These are phyloP conservation scores for Stichodactyla mertensii DNA, from an alignment of 64 coral and sea anemone genomes.

Conservation along the genomic window DNA sequence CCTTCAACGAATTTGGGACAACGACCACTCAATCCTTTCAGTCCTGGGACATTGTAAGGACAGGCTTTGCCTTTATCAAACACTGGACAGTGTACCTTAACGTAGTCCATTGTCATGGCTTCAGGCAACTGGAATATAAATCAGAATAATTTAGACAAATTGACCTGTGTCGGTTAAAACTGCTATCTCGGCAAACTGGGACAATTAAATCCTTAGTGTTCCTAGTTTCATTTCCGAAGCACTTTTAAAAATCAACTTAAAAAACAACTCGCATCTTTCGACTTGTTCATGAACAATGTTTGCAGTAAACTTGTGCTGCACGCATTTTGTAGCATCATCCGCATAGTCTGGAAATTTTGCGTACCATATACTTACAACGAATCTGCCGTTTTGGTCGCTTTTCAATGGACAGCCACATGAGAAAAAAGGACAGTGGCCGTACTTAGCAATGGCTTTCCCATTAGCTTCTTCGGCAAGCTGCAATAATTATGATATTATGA, in stretches of 20 bases:
- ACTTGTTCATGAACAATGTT: too few relatives aligned
- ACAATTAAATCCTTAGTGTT: too few relatives aligned
- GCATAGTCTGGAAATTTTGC: too few relatives aligned
- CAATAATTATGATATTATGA: too few relatives aligned
- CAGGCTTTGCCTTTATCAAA: neutral
- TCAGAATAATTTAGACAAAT: too few relatives aligned
- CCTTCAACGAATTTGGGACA: constrained; percentile 16
- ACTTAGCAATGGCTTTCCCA: neutral
- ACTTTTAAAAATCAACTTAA: too few relatives aligned
- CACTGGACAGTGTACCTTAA: neutral
- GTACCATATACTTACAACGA: neutral
- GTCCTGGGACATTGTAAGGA: neutral
- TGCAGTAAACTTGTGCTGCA: too few relatives aligned
- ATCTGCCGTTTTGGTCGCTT: constrained; percentile 1
- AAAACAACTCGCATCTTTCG: too few relatives aligned
- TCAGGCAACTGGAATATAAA: neutral
- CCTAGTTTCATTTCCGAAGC: too few relatives aligned
- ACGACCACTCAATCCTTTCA: neutral
- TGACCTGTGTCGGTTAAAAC: too few relatives aligned
- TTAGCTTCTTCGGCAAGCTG: neutral
- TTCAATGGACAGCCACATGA: neutral
- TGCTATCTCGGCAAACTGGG: too few relatives aligned
- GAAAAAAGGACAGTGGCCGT: constrained; percentile 8
- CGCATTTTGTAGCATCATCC: too few relatives aligned
- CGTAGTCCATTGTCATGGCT: constrained; percentile 3